A percentile compares a stretch with the other conserved stretches of the same genome.
phyloP scores from a whole-genome alignment of 2,888 invertebrate genomes.

The Rutpela maculata region DNA sequence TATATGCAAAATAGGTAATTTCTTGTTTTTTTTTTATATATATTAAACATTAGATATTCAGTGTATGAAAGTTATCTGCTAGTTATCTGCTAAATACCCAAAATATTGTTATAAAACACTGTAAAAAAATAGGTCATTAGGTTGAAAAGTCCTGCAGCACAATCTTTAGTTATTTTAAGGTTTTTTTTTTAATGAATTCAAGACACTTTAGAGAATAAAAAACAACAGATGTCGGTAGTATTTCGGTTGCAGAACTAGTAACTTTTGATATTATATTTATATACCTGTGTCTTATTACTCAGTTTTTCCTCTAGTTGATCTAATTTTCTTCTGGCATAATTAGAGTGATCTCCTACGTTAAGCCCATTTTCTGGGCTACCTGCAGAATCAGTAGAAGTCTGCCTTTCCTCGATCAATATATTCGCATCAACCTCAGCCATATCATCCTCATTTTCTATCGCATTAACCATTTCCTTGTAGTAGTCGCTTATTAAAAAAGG shows the following conservation, averaged over 20 bases:
- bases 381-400: constrained; percentile 76
- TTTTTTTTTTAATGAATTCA: not conserved
- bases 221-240: too few species aligned
- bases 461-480: constrained; percentile 84
- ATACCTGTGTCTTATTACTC: constrained; percentile 86
- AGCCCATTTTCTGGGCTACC: constrained; percentile 75
- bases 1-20: too few species aligned
- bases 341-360: constrained; percentile 88
- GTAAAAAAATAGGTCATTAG: too few species aligned
- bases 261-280: too few species aligned
- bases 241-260: too few species aligned
- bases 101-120: too few species aligned
- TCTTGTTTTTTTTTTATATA: too few species aligned
- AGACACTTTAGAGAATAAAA: too few species aligned
- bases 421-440: constrained; percentile 73
- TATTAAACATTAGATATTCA: too few species aligned
- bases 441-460: constrained; percentile 78
- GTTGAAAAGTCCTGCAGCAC: too few species aligned
- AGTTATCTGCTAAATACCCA: too few species aligned
- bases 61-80: too few species aligned
- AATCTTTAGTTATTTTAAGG: not conserved
- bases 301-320: constrained; percentile 90
- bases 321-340: constrained; percentile 87
- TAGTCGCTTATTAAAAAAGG: constrained; percentile 91
- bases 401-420: constrained; percentile 75